Conservation (phyloP, 2,888 invertebrate genomes). For the Octonoba sinensis region DNA sequence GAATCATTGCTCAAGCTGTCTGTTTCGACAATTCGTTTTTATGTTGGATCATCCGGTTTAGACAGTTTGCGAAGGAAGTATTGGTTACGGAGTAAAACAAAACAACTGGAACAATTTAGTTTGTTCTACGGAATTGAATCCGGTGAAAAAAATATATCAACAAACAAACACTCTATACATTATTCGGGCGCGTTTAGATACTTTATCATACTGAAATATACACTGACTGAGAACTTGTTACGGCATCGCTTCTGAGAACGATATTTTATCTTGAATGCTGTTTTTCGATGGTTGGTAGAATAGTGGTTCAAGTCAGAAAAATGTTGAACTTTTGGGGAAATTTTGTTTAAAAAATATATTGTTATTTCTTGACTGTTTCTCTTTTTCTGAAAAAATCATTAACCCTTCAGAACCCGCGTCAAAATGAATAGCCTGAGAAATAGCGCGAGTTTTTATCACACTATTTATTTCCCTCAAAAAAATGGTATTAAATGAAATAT, state of each 20-base stretch:
- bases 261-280: conserved; percentile 27
- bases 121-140: conserved; percentile 40
- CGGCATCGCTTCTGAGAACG: conserved; percentile 20
- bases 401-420: no score
- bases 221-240: conserved; percentile 39
- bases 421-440: no score
- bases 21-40: conserved; percentile 38
- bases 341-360: no score
- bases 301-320: no score
- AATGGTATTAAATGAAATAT: no score
- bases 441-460: no score
- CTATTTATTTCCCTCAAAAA: no score
- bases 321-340: no score
- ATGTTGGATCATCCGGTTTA: conserved; percentile 44
- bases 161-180: conserved; percentile 49
- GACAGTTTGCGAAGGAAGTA: conserved; percentile 27
- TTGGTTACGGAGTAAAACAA: conserved; percentile 21
- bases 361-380: no score
- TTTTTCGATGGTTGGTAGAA: no score
- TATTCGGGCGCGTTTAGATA: conserved; percentile 29
- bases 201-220: conserved; percentile 50
- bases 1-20: no score
- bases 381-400: no score
- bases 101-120: conserved; percentile 49
- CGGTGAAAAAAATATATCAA: conserved; percentile 21